These are phyloP conservation scores for Leucania comma DNA, from an alignment of 2,888 invertebrate genomes.

Conservation along the genomic window DNA sequence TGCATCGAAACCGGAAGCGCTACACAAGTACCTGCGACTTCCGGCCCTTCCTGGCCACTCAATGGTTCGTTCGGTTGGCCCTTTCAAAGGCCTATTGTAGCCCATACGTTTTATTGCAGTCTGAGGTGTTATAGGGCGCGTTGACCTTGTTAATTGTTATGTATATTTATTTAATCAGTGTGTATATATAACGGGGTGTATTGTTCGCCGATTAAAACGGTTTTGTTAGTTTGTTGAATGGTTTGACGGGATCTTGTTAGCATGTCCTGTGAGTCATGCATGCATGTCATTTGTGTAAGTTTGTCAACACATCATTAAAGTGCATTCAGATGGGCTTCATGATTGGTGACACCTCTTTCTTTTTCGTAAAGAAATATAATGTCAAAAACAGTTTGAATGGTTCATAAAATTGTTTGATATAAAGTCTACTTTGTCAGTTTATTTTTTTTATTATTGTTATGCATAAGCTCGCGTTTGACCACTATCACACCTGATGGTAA, in stretches of 20 bases:
- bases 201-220: constrained; percentile 25
- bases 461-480: too few species aligned
- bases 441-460: too few species aligned
- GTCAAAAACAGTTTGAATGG: too few species aligned
- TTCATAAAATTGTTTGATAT: too few species aligned
- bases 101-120: constrained; percentile 48
- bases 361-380: too few species aligned
- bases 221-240: constrained; percentile 30
- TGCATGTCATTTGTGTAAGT: constrained; percentile 17
- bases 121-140: constrained; percentile 40
- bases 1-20: constrained; percentile 73
- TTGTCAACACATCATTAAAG: neutral
- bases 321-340: neutral
- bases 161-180: constrained; percentile 35
- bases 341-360: neutral
- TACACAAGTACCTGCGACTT: constrained; percentile 77
- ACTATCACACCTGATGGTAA: too few species aligned
- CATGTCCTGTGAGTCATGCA: too few species aligned
- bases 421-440: too few species aligned
- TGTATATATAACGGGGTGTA: constrained; percentile 22
- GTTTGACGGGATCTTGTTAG: constrained; percentile 23
- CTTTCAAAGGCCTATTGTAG: constrained; percentile 66
- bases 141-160: constrained; percentile 53
- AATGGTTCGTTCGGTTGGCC: constrained; percentile 62
- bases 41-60: constrained; percentile 69